A percentile compares a stretch with the other conserved stretches of the same genome.
These are phyloP conservation scores for Scolanthus callimorphus DNA, from an alignment of 92 coral and sea anemone genomes.

Conservation along the genomic window DNA sequence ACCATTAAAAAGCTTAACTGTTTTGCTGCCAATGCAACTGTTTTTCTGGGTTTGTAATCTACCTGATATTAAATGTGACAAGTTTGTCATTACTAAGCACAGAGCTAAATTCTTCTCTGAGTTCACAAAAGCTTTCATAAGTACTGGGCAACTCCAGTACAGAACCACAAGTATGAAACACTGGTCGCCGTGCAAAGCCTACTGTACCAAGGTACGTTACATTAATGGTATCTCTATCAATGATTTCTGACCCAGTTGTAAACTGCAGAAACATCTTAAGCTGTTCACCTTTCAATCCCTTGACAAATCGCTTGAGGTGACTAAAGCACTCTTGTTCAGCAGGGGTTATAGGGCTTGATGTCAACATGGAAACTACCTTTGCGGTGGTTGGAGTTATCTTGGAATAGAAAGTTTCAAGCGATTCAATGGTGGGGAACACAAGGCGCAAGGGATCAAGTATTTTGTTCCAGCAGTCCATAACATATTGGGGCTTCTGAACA, in stretches of 20 bases:
- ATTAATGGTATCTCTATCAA: constrained; percentile 32
- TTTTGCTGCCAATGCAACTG: too few relatives aligned
- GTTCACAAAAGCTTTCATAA: constrained; percentile 33
- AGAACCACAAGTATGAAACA: constrained; percentile 44
- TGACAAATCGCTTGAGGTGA: constrained; percentile 33
- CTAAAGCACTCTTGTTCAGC: constrained; percentile 41
- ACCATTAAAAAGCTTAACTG: too few relatives aligned
- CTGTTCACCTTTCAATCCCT: constrained; percentile 25
- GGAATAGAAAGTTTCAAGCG: constrained; percentile 13
- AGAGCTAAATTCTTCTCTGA: constrained; percentile 42
- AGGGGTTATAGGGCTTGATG: not conserved
- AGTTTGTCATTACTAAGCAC: too few relatives aligned
- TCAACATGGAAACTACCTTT: constrained; percentile 7
- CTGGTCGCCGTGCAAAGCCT: too few relatives aligned
- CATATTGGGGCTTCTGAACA: constrained; percentile 24
- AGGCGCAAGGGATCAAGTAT: constrained; percentile 22
- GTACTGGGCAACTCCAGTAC: constrained; percentile 33
- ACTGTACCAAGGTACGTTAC: constrained; percentile 24
- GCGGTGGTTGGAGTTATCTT: constrained; percentile 13
- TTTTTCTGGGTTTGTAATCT: too few relatives aligned
- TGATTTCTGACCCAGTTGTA: constrained; percentile 34
- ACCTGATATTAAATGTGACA: too few relatives aligned
- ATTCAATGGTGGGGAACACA: constrained; percentile 19
- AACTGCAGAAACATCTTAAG: constrained; percentile 32
- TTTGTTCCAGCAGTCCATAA: constrained; percentile 25